Evolutionary conservation across 2,113 vertebrate species (phyloP), one percentile per base, ranked within the genome.

Genomic region (Serilophus lunatus): DNA sequence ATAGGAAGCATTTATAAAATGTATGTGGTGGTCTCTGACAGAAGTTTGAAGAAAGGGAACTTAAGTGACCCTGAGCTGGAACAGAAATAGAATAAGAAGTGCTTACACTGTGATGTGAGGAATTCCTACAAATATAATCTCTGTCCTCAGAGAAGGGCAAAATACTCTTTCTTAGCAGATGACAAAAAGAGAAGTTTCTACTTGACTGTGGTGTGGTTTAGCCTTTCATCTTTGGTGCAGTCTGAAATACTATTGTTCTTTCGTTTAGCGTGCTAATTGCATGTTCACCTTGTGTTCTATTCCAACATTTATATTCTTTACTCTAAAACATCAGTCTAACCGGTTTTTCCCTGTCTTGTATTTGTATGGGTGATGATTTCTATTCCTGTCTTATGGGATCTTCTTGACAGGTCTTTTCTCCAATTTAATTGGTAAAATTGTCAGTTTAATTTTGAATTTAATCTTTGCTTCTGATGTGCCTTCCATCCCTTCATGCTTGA

Each of bases 371-470:
- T 68, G 8, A 31, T 74, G 44, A 64, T 86, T 89, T 78, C 47
- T 57, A 33, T 78, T 86, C 47, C 9, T 60, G 33, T 88, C 11
- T 68, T 71, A 84, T 0, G 5, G 4, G 14, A 54, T 65, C 28
- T 42, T 84, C 64, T 47, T 78, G 59, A 75, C 0, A 3, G 45
- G 7, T 14, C 49, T 82, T 84, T 84, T 82, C 24, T 86, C 33
- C n/a, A 74, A 16, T 24, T 29, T 63, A 63, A 20, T 28, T 20
- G 60, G 28, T 42, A 26, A 63, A 40, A 42, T 18, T 82, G 60
- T 82, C 56, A 68, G 12, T 85, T 84, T 78, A 82, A 84, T 91
- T 89, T 91, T 75, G 47, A 84, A 59, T 95, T 82, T 95, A 87
- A 57, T 82, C 38, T 87, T 89, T 23, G 18, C 53, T 19, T 85